Conservation (phyloP, 37 sponge, comb jelly and placozoan genomes). For the Aphrocallistes beatrix region DNA sequence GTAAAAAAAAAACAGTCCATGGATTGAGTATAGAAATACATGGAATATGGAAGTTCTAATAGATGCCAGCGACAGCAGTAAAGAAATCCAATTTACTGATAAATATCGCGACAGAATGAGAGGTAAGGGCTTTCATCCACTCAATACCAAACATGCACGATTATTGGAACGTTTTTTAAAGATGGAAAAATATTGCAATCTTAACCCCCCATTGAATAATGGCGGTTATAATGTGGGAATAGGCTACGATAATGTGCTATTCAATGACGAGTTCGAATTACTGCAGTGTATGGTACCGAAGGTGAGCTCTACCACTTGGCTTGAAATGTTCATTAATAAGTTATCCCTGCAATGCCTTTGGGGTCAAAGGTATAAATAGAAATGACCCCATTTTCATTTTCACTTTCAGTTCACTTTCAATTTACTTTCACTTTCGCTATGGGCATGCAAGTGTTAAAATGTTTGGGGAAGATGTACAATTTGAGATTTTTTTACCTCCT, state of each 20-base stretch:
- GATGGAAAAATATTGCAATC: background rate
- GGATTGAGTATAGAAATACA: background rate
- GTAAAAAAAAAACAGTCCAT: background rate
- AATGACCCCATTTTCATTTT: too few species aligned
- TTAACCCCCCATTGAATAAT: background rate
- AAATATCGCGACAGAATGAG: background rate
- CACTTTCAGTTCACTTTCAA: too few species aligned
- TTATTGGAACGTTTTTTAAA: background rate
- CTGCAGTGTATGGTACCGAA: background rate
- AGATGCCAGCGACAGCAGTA: background rate
- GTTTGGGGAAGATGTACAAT: too few species aligned
- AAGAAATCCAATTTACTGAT: background rate
- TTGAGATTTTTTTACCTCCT: background rate
- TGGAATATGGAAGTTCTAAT: background rate
- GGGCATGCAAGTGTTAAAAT: too few species aligned
- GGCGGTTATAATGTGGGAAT: background rate
- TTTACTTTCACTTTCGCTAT: too few species aligned
- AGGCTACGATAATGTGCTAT: background rate
- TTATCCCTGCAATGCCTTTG: too few species aligned
- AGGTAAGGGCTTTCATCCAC: background rate
- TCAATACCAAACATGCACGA: background rate
- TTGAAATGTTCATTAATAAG: background rate
- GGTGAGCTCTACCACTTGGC: background rate
- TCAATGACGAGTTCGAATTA: background rate
- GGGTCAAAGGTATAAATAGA: too few species aligned